Percentiles rank a stretch among this genome's conserved stretches.
Conservation (phyloP, 2,113 vertebrate genomes). For the Ptilorrhoa leucosticta region DNA sequence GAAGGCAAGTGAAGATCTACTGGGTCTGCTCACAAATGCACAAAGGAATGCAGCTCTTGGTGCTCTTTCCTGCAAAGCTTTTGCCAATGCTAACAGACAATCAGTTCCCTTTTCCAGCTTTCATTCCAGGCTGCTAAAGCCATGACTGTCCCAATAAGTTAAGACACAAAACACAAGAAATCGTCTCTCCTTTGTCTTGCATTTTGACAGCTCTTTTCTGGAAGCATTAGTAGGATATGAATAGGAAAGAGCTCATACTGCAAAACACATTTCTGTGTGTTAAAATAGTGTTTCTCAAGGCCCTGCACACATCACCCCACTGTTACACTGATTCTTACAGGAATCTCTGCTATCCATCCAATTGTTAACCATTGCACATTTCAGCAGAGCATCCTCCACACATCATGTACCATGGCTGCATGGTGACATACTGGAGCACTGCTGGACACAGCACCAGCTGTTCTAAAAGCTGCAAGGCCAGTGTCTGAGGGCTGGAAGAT, state of each 20-base stretch:
- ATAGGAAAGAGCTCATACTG: background rate
- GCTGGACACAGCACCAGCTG: background rate
- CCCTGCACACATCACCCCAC: background rate
- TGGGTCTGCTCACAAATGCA: background rate
- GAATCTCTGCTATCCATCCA: background rate
- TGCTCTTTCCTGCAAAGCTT: background rate
- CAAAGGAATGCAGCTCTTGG: background rate
- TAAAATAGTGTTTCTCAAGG: background rate
- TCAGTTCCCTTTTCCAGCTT: background rate
- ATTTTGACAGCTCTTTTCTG: background rate
- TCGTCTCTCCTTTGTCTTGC: background rate
- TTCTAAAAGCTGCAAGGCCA: background rate
- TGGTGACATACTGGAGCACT: background rate
- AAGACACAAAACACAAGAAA: background rate
- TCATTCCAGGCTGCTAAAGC: background rate
- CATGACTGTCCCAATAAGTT: background rate
- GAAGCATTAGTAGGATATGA: background rate
- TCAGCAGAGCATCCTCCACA: background rate
- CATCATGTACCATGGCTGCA: background rate
- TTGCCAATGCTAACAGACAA: background rate
- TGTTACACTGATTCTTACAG: background rate
- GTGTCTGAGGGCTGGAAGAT: background rate
- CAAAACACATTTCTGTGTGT: background rate
- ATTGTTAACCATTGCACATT: background rate
- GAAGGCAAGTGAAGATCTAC: background rate